Conservation (phyloP, 2,113 vertebrate genomes). For the Larimichthys polyactis region DNA sequence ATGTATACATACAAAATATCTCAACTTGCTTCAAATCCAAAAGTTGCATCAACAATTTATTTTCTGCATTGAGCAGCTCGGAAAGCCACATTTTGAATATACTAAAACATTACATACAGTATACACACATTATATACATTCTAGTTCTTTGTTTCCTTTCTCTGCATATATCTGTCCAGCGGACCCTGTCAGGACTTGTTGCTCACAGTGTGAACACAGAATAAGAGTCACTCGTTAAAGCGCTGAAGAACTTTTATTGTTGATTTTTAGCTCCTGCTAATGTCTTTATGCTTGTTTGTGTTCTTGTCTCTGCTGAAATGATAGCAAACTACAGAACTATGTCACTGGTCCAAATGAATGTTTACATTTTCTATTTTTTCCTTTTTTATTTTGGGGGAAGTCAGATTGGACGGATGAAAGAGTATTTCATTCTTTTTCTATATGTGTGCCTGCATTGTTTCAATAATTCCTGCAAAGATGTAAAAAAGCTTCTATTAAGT, state of each 20-base stretch:
- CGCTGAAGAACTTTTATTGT: constrained; percentile 22
- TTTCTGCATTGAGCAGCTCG: not conserved
- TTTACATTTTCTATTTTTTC: constrained; percentile 59
- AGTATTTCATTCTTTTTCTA: constrained; percentile 44
- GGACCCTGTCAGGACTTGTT: not conserved
- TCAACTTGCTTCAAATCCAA: no score
- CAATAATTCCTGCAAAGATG: constrained; percentile 1
- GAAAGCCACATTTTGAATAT: not conserved
- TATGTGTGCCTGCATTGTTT: constrained; percentile 36
- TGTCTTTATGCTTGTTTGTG: constrained; percentile 26
- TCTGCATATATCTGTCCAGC: not conserved
- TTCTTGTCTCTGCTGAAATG: constrained; percentile 46
- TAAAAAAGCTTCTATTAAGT: constrained; percentile 1
- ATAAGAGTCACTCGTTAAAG: not conserved
- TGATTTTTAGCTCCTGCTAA: constrained; percentile 25
- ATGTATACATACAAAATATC: no score
- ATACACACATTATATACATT: not conserved
- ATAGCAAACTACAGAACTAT: constrained; percentile 36
- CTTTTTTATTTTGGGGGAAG: constrained; percentile 17
- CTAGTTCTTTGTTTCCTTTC: not conserved
- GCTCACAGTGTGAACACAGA: constrained; percentile 38
- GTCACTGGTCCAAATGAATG: constrained; percentile 60
- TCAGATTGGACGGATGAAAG: constrained; percentile 6
- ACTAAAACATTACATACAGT: not conserved
- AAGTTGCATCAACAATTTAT: not conserved